Base-by-base conservation (phyloP, 2,797 vertebrate genomes). In the Sus cebifrons region DNA sequence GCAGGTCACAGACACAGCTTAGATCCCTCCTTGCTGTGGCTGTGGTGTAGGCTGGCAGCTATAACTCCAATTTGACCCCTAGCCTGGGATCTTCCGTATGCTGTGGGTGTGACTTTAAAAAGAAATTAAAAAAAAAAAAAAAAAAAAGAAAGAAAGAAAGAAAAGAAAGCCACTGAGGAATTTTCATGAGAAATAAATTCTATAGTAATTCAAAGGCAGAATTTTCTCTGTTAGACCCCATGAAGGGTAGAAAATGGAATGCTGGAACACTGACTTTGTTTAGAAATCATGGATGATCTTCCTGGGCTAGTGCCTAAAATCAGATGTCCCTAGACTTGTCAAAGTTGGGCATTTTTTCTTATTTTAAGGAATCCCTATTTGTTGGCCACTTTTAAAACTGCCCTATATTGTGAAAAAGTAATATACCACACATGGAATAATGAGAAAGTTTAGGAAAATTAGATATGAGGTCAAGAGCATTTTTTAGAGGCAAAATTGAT, bases 401-500 rank as follows among this genome's bases (percentile, higher is more conserved):
- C 2, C 6, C 6, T 77, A 23, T 1, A 70, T 0, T 60, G 93
- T 40, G 10, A 92, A 86, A 1, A 74, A 85, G 6, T 67, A 73
- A 74, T 64, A 56, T 0, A 7, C 1, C 58, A 49, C 11, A 78
- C 58, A 18, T 0, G 20, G 7, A 87, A 67, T 79, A 78, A 79
- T 44, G 11, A 84, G 23, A 87, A 67, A 82, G 15, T 74, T 56
- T 68, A 49, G n/a, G 62, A 93, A 84, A 77, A 95, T 88, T 68
- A 71, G 3, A 79, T 92, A 5, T 73, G 29, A 9, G 7, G 11
- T 94, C 17, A 90, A 90, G 52, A 89, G 23, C 1, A 21, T 77
- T 85, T 92, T 60, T 73, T 64, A 77, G 15, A 94, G 25, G 64
- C 64, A 74, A 89, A 95, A 77, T 4, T 77, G 23, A 77, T 79